Base-by-base conservation (phyloP, 2,113 vertebrate species). In the Symphodus melops region DNA sequence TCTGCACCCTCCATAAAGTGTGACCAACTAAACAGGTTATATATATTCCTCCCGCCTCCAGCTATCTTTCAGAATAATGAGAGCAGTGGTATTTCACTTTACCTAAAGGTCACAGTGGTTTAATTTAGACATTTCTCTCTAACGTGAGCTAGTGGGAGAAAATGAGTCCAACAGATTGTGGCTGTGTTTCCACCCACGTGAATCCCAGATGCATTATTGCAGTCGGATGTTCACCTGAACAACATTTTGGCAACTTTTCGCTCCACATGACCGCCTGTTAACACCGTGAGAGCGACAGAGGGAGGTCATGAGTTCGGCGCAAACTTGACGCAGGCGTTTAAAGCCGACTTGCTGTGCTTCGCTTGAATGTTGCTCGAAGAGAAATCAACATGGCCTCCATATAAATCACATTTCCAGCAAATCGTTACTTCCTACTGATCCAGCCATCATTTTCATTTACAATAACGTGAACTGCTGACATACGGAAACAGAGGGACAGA, bases 71-170 rank as follows among this genome's bases (percentile, higher is more conserved):
- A 81, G 64, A 78, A 88, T 87, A 91, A 91, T 91, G 86, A 90
- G 87, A 85, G 73, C 67, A 68, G 57, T 86, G 85, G 85, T 82
- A 86, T 90, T 91, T 87, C 79, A 82, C 69, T 71, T 75, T 70
- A 72, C 55, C 53, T 81, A 86, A 90, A 91, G 85, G 88, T 88
- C 90, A 86, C 41, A 25, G 71, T 70, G 81, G 72, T 89, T 91
- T 88, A 77, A 86, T 86, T 87, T 75, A 83, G 81, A 85, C 64
- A 77, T 86, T 85, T 68, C 77, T 72, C 54, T 63, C 25, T 75
- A 86, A 82, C 20, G 49, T 61, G 48, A 68, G 71, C 68, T 21
- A 75, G 68, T 61, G 72, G 67, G 77, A 67, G 62, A 64, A 75
- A 77, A 77, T 75, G 54, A 83, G 51, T 71, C 68, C 64, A 75